These are phyloP conservation scores for Drosophila quinaria DNA, from an alignment of 2,888 invertebrate genomes.

Conservation along the genomic window DNA sequence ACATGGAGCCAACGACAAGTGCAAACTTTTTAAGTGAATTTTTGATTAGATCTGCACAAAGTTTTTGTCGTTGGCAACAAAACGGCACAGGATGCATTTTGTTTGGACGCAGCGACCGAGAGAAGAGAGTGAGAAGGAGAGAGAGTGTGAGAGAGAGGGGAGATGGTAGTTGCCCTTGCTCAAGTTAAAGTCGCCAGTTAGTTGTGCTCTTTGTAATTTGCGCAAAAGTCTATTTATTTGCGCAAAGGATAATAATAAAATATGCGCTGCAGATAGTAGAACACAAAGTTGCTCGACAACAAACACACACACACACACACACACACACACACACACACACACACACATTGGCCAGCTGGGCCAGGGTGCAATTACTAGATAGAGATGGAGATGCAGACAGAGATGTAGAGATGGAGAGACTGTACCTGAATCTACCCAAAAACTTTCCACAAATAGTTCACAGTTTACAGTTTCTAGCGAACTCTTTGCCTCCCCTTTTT, in stretches of 20 bases:
- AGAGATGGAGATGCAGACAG: not conserved
- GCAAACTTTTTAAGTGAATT: conserved; percentile 84
- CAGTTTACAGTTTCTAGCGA: conserved; percentile 32
- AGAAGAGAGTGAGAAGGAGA: not conserved
- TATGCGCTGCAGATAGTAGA: conserved; percentile 70
- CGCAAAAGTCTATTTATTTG: conserved; percentile 77
- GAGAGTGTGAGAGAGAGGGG: not conserved
- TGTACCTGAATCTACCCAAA: conserved; percentile 62
- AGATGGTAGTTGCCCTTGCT: not conserved
- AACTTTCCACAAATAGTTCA: conserved; percentile 67
- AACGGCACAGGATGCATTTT: conserved; percentile 51
- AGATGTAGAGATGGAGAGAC: conserved; percentile 4
- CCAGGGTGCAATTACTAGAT: conserved; percentile 13
- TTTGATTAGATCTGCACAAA: conserved; percentile 84
- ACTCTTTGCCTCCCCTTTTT: not conserved
- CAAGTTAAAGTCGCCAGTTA: conserved; percentile 66
- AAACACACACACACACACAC: conserved; percentile 6
- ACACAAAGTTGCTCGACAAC: conserved; percentile 53
- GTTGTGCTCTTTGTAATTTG: conserved; percentile 78
- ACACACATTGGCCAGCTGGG: conserved; percentile 52
- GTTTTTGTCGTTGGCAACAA: conserved; percentile 75
- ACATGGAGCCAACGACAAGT: conserved; percentile 52
- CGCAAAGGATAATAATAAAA: conserved; percentile 81
- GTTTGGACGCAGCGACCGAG: conserved; percentile 14
- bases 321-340: conserved; percentile 16